A percentile compares a stretch with the other conserved stretches of the same genome.
Evolutionary conservation across 2,113 vertebrate species (phyloP).

Genomic region (Passer montanus): DNA sequence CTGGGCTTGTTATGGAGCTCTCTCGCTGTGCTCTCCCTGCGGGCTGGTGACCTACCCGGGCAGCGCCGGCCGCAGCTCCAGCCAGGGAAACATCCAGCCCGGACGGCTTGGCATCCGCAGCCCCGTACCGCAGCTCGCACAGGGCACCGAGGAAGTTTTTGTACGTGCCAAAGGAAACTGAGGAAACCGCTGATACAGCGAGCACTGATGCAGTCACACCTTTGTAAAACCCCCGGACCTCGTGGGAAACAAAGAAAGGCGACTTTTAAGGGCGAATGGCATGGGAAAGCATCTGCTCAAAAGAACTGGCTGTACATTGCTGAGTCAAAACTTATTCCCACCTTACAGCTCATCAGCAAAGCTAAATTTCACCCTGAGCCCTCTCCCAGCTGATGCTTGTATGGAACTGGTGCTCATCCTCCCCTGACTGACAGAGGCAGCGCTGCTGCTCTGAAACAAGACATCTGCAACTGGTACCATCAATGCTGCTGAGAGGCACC

Average conservation of each 20-base stretch:
- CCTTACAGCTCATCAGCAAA: neutral
- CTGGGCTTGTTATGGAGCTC: neutral
- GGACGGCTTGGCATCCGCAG: slow-evolving; percentile 39
- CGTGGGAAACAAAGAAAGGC: neutral
- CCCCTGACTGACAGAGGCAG: neutral
- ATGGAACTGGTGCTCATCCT: neutral
- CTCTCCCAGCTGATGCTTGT: neutral
- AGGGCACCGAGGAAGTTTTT: slow-evolving; percentile 73
- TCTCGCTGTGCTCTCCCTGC: neutral
- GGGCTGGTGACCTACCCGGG: slow-evolving; percentile 70
- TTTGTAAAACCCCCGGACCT: slow-evolving; percentile 84
- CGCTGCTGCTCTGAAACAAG: neutral
- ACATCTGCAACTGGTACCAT: neutral
- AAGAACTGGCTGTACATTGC: neutral
- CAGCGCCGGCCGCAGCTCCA: slow-evolving; percentile 75
- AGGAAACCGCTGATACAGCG: slow-evolving; percentile 76
- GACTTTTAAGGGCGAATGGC: neutral
- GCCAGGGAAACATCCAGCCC: slow-evolving; percentile 79
- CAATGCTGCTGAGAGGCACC: neutral
- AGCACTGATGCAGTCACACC: slow-evolving; percentile 81
- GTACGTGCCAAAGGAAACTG: slow-evolving; percentile 83
- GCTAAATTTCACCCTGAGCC: neutral
- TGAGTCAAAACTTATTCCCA: neutral
- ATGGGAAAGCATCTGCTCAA: neutral
- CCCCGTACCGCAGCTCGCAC: slow-evolving; percentile 72